phyloP scores from a whole-genome alignment of 2,888 invertebrate species.

The Synergus umbraculus region DNA sequence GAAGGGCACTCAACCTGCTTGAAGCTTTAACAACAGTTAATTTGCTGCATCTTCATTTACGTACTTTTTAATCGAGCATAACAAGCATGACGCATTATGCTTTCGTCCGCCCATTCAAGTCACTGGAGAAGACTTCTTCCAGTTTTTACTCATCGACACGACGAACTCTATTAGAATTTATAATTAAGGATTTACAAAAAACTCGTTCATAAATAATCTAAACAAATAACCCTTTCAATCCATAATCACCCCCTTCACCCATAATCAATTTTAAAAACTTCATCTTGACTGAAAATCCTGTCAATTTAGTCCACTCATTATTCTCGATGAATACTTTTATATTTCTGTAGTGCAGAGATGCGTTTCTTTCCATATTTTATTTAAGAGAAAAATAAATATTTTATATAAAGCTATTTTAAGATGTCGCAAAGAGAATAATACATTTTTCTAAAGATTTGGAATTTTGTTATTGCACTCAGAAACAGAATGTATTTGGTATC shows the following conservation, averaged over 20 bases:
- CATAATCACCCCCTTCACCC: not conserved
- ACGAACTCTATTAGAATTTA: not conserved
- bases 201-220: not conserved
- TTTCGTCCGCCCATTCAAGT: conserved; percentile 8
- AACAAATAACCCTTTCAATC: not conserved
- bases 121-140: conserved; percentile 30
- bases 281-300: not conserved
- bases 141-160: conserved; percentile 11
- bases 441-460: not conserved
- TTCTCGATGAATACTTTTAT: not conserved
- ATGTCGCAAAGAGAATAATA: not conserved
- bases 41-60: conserved; percentile 51
- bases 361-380: not conserved
- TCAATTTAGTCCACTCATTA: too few species aligned
- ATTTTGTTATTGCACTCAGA: not conserved
- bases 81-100: conserved; percentile 55
- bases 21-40: conserved; percentile 62
- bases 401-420: not conserved
- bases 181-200: not conserved
- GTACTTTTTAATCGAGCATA: conserved; percentile 55
- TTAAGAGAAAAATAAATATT: not conserved
- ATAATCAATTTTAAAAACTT: not conserved
- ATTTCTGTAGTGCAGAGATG: not conserved
- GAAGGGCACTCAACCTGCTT: conserved; percentile 74
- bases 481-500: not conserved